These are phyloP conservation scores for Malurus melanocephalus DNA, from an alignment of 2,113 vertebrate species.

Conservation along the genomic window DNA sequence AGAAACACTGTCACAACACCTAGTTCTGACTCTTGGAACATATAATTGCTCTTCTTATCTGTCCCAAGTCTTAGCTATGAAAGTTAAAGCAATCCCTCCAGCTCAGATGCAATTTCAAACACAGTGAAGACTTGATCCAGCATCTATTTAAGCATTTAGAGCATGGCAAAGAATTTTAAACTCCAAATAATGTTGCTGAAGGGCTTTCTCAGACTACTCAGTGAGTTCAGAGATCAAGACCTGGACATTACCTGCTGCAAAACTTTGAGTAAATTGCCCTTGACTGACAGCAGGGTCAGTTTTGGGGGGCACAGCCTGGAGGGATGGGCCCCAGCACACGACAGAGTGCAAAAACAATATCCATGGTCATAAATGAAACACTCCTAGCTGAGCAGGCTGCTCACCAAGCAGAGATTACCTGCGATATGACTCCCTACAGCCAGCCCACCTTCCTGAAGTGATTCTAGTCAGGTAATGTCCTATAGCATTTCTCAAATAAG, in stretches of 20 bases:
- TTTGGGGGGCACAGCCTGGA: neutral
- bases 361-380: rapidly evolving
- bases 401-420: rapidly evolving
- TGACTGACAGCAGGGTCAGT: neutral
- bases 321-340: neutral
- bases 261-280: neutral
- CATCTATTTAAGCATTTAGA: neutral
- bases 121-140: neutral
- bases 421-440: rapidly evolving
- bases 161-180: neutral
- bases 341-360: rapidly evolving
- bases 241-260: neutral
- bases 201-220: neutral
- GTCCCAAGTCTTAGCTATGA: neutral
- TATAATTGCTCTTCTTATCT: neutral
- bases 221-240: neutral
- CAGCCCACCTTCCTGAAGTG: neutral
- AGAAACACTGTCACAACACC: constrained; percentile 32
- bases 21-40: neutral
- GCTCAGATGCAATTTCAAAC: neutral
- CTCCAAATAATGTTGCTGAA: neutral
- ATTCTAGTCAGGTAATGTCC: rapidly evolving
- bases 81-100: neutral
- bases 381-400: neutral
- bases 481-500: neutral